These are phyloP conservation scores for Helicoverpa assulta DNA, from an alignment of 2,888 invertebrate genomes.

Conservation along the genomic window DNA sequence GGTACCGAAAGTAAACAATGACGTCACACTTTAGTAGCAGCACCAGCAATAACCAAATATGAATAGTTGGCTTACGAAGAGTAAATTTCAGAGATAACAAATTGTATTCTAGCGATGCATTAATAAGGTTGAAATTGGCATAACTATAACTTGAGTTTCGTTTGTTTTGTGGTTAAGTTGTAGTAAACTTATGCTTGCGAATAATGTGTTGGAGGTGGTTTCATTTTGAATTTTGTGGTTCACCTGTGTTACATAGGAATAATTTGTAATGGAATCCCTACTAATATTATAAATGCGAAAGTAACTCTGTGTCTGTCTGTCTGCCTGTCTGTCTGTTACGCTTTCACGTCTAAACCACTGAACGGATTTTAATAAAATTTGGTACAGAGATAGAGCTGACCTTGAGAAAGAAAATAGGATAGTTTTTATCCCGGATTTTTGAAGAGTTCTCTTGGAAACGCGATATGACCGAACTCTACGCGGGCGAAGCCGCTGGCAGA, in stretches of 20 bases:
- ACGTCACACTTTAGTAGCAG: slow-evolving; percentile 24
- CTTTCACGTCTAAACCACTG: too few relatives aligned
- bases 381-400: too few relatives aligned
- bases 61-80: slow-evolving; percentile 12
- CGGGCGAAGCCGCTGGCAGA: too few relatives aligned
- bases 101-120: slow-evolving; percentile 37
- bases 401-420: too few relatives aligned
- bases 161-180: slow-evolving; percentile 43
- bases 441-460: too few relatives aligned
- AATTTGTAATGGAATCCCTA: neutral
- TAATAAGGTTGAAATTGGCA: slow-evolving; percentile 40
- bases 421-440: too few relatives aligned
- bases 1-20: neutral
- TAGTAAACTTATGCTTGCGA: slow-evolving; percentile 17
- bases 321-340: too few relatives aligned
- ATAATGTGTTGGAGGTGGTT: slow-evolving; percentile 23
- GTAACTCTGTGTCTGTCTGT: too few relatives aligned
- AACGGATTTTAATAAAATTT: too few relatives aligned
- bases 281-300: too few relatives aligned
- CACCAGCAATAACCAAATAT: slow-evolving; percentile 27
- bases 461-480: too few relatives aligned
- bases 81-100: slow-evolving; percentile 35
- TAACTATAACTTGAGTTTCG: slow-evolving; percentile 22
- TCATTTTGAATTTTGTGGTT: slow-evolving; percentile 40
- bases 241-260: slow-evolving; percentile 20